These are phyloP conservation scores for Cydia splendana DNA, from an alignment of 1,140 invertebrate genomes.

Conservation along the genomic window DNA sequence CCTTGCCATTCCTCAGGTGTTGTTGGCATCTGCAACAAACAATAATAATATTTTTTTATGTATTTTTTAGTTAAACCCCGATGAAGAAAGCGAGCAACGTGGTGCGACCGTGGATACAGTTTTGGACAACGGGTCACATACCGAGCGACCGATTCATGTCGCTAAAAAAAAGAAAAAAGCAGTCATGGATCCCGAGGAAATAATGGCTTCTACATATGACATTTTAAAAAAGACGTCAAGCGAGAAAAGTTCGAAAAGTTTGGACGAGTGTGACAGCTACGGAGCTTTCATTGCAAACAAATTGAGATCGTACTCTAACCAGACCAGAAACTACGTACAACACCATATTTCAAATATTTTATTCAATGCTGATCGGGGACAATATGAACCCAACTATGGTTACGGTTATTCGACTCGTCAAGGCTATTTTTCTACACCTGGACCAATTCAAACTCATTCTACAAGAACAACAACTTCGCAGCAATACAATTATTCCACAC, in stretches of 20 bases:
- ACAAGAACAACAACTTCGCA: conserved; percentile 32
- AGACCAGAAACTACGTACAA: conserved; percentile 29
- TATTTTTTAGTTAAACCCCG: too few species aligned
- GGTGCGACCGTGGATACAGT: too few species aligned
- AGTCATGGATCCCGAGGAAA: conserved; percentile 35
- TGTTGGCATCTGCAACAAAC: conserved; percentile 39
- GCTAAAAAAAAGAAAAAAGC: conserved; percentile 37
- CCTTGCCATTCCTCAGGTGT: conserved; percentile 41
- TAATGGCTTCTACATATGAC: conserved; percentile 38
- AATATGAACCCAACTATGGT: conserved; percentile 37
- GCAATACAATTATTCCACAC: neutral
- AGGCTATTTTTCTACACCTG: too few species aligned
- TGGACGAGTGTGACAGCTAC: conserved; percentile 31
- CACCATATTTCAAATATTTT: conserved; percentile 40
- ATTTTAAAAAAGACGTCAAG: conserved; percentile 39
- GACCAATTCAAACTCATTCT: conserved; percentile 18
- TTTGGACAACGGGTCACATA: too few species aligned
- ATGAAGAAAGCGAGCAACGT: too few species aligned
- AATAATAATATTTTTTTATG: too few species aligned
- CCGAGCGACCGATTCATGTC: conserved; percentile 16
- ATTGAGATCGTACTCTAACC: conserved; percentile 39
- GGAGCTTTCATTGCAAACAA: conserved; percentile 38
- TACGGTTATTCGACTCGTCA: conserved; percentile 22
- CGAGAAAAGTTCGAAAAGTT: conserved; percentile 9
- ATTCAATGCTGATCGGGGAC: conserved; percentile 41